Percentiles rank a stretch among this genome's conserved stretches.
Evolutionary conservation across 2,113 vertebrate genomes (phyloP).

Genomic region (Mus musculus): GRCm39 chr3:22902001-22902500

Average conservation of each 20-base stretch:
- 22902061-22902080: slow-evolving; percentile 59
- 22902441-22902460: not conserved
- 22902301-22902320: slow-evolving; percentile 39
- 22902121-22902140: slow-evolving; percentile 59
- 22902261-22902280: slow-evolving; percentile 46
- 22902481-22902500: not conserved
- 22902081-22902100: slow-evolving; percentile 47
- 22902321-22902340: slow-evolving; percentile 14
- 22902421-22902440: not conserved
- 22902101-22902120: slow-evolving; percentile 13
- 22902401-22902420: slow-evolving; percentile 12
- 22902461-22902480: not conserved
- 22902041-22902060: slow-evolving; percentile 62
- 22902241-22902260: slow-evolving; percentile 66
- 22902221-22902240: slow-evolving; percentile 74
- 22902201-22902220: slow-evolving; percentile 61
- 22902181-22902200: slow-evolving; percentile 68
- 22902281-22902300: slow-evolving; percentile 42
- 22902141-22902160: slow-evolving; percentile 63
- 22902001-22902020: slow-evolving; percentile 38
- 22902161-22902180: slow-evolving; percentile 70
- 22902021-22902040: slow-evolving; percentile 57
- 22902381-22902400: not conserved
- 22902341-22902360: not conserved
- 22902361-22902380: not conserved